These are phyloP conservation scores for Brachyopa scutellaris DNA, from an alignment of 2,888 invertebrate genomes.

Conservation along the genomic window DNA sequence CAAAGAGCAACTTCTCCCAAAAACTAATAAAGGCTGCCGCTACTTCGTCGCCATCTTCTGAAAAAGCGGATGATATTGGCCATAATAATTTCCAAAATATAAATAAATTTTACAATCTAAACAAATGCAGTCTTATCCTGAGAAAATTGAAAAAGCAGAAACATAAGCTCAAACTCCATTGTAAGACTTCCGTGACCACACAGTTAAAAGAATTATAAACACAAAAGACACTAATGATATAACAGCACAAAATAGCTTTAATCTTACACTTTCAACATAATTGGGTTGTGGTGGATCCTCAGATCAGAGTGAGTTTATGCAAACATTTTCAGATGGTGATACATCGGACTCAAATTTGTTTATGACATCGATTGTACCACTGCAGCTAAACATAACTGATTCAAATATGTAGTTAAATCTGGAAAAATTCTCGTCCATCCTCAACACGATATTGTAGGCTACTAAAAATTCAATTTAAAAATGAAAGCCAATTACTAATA, in stretches of 20 bases:
- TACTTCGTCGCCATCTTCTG: not conserved
- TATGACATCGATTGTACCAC: slow-evolving; percentile 18
- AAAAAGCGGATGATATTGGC: slow-evolving; percentile 19
- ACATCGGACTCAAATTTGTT: slow-evolving; percentile 21
- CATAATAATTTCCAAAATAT: slow-evolving; percentile 7
- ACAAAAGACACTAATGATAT: not conserved
- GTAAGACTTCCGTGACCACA: slow-evolving; percentile 8
- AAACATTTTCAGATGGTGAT: slow-evolving; percentile 11
- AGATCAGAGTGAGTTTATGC: slow-evolving; percentile 1
- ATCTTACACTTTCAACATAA: slow-evolving; percentile 8
- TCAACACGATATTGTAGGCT: slow-evolving; percentile 18
- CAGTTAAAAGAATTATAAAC: slow-evolving; percentile 8
- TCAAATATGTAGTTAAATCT: not conserved
- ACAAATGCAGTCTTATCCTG: not conserved
- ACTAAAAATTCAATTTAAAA: slow-evolving; percentile 15
- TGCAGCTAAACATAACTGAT: not conserved
- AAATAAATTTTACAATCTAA: slow-evolving; percentile 14
- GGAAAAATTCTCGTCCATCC: slow-evolving; percentile 9
- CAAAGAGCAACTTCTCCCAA: not conserved
- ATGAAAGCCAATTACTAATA: too few species aligned
- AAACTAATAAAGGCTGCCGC: slow-evolving; percentile 8
- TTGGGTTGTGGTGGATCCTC: slow-evolving; percentile 21
- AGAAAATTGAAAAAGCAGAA: slow-evolving; percentile 11
- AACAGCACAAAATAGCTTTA: not conserved
- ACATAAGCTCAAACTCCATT: not conserved